Percentiles rank a stretch among this genome's conserved stretches.
Conservation (phyloP, 2,113 vertebrate species). For the Neomonachus schauinslandi region DNA sequence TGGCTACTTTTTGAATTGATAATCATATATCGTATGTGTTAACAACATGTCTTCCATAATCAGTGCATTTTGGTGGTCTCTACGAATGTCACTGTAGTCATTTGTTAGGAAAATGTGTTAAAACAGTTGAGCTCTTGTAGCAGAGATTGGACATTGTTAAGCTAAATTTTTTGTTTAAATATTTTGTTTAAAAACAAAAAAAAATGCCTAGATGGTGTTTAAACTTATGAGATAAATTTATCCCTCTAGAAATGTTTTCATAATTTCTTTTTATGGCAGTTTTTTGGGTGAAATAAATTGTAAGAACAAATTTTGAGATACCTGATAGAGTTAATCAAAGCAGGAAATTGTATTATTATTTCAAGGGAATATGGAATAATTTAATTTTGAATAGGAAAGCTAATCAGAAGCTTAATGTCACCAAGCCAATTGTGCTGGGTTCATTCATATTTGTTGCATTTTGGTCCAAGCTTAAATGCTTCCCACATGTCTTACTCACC, state of each 20-base stretch:
- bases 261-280: constrained; percentile 69
- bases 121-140: constrained; percentile 69
- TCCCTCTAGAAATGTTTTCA: constrained; percentile 35
- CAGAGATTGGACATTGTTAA: constrained; percentile 58
- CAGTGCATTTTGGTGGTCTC: constrained; percentile 79
- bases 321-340: constrained; percentile 70
- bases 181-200: constrained; percentile 41
- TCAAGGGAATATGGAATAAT: not conserved
- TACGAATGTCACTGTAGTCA: constrained; percentile 76
- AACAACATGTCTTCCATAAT: constrained; percentile 85
- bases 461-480: constrained; percentile 30
- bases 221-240: constrained; percentile 50
- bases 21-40: constrained; percentile 85
- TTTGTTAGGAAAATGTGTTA: constrained; percentile 73
- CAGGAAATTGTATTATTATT: constrained; percentile 67
- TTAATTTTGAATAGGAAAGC: constrained; percentile 47
- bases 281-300: constrained; percentile 45
- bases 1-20: constrained; percentile 87
- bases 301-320: constrained; percentile 32
- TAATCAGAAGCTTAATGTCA: constrained; percentile 24
- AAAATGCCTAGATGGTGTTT: constrained; percentile 45
- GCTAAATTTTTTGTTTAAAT: not conserved
- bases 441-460: constrained; percentile 27
- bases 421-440: constrained; percentile 7
- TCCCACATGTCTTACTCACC: constrained; percentile 9